phyloP scores from a whole-genome alignment of 2,888 invertebrate genomes.

The Allophyes oxyacanthae region DNA sequence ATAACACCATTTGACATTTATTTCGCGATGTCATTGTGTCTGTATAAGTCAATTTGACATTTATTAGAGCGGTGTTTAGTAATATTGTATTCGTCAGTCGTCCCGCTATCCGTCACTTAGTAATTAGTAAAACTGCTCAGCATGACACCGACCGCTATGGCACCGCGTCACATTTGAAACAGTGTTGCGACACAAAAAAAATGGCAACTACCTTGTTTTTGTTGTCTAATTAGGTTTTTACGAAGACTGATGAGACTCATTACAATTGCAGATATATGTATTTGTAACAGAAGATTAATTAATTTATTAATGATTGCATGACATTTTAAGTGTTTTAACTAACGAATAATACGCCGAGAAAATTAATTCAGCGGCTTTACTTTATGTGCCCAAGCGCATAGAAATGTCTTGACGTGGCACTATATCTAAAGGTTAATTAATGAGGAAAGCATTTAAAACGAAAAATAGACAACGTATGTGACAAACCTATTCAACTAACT shows the following conservation, averaged over 20 bases:
- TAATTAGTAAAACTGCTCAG: slow-evolving; percentile 21
- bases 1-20: slow-evolving; percentile 25
- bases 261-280: slow-evolving; percentile 35
- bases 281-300: slow-evolving; percentile 7
- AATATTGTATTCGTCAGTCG: slow-evolving; percentile 1
- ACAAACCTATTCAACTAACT: no score
- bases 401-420: background rate
- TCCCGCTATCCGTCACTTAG: background rate
- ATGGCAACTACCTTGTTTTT: background rate
- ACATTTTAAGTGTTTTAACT: slow-evolving; percentile 27
- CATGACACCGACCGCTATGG: slow-evolving; percentile 8
- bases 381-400: slow-evolving; percentile 13
- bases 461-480: no score
- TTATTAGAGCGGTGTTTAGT: slow-evolving; percentile 12
- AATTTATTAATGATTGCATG: slow-evolving; percentile 8
- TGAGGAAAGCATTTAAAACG: no score
- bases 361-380: slow-evolving; percentile 20
- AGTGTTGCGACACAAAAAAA: slow-evolving; percentile 9
- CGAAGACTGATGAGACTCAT: slow-evolving; percentile 7
- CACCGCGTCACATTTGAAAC: slow-evolving; percentile 25
- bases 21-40: slow-evolving; percentile 19
- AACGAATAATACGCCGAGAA: background rate
- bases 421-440: no score
- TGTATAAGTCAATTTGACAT: slow-evolving; percentile 28
- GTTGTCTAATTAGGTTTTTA: slow-evolving; percentile 9